Evolutionary conservation across 2,113 vertebrate genomes (phyloP), one percentile per base, ranked within the genome.

Genomic region (Charadrius vociferus): DNA sequence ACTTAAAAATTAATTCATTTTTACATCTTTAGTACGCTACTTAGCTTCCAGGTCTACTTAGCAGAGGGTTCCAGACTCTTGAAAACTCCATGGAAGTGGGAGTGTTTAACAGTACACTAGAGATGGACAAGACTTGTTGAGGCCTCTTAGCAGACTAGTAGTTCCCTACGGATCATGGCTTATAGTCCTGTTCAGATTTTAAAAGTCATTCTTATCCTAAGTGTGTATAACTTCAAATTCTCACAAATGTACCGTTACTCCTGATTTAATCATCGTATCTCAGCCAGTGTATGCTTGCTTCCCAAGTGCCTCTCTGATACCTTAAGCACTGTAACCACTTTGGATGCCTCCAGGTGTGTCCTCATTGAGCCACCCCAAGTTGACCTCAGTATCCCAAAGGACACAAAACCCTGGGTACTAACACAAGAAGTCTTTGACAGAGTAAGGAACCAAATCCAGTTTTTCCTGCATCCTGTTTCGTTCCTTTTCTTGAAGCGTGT

Each of bases 401-500:
- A 67, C 27, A 24, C 59, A 39, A 34, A 88, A 63, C 22, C 0
- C 0, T 16, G 21, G 61, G 34, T 55, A 63, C 34, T 49, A 66
- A 49, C n/a, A 59, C 2, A 4, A 53, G 45, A 68, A 81, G 47
- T 29, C 52, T 90, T 53, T 81, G 83, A 70, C 39, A 58, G 47
- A 36, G 43, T 70, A 56, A 62, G 55, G 88, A 90, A 62, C 37
- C 67, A 83, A 86, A 88, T 90, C 50, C 41, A 78, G 21, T 61
- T 94, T 88, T 95, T 96, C 39, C 41, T 81, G 37, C 47, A 3
- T 85, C 45, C 68, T 71, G 10, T 93, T 92, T 93, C 68, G 10
- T 93, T 92, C 95, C 68, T 95, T 94, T 97, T 83, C 65, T 86
- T 86, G 72, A 78, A 91, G 95, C 8, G 0, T 95, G 80, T 97